Percentiles rank a stretch among this genome's conserved stretches.
Evolutionary conservation across 2,888 invertebrate genomes (phyloP).

Genomic region (Stramonita haemastoma): DNA sequence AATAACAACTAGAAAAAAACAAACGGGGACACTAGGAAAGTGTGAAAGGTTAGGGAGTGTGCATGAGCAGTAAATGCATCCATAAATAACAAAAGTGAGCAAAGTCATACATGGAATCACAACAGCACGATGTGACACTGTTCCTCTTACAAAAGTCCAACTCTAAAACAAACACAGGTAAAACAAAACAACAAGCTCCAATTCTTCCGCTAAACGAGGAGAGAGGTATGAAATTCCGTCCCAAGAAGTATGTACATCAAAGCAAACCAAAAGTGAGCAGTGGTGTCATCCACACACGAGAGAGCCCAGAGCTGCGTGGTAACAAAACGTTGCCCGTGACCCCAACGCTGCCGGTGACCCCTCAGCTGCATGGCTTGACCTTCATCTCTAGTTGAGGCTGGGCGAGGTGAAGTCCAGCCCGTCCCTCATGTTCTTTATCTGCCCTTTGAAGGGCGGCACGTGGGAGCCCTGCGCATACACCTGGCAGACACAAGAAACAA

Average conservation of each 20-base stretch:
- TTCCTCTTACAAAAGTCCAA: background rate
- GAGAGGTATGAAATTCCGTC: background rate
- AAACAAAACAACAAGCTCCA: background rate
- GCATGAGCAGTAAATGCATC: too few relatives aligned
- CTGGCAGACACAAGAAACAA: background rate
- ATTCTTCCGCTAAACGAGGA: background rate
- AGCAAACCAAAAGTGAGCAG: background rate
- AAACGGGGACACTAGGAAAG: too few relatives aligned
- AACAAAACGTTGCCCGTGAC: background rate
- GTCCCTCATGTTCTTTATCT: slow-evolving; percentile 26
- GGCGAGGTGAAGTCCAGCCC: background rate
- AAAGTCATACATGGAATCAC: background rate
- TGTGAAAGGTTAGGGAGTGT: too few relatives aligned
- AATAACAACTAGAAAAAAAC: too few relatives aligned
- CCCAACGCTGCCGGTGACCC: background rate
- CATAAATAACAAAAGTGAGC: background rate
- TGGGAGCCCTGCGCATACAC: background rate
- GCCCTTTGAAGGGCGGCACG: slow-evolving; percentile 20
- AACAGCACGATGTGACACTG: background rate
- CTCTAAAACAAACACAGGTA: background rate
- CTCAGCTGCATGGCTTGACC: slow-evolving; percentile 33
- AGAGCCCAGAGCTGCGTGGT: background rate
- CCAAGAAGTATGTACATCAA: slow-evolving; percentile 4
- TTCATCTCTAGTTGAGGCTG: background rate
- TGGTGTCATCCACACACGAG: background rate